A percentile compares a stretch with the other conserved stretches of the same genome.
Conservation (phyloP, 2,888 invertebrate species). For the Caenorhabditis sp. region DNA sequence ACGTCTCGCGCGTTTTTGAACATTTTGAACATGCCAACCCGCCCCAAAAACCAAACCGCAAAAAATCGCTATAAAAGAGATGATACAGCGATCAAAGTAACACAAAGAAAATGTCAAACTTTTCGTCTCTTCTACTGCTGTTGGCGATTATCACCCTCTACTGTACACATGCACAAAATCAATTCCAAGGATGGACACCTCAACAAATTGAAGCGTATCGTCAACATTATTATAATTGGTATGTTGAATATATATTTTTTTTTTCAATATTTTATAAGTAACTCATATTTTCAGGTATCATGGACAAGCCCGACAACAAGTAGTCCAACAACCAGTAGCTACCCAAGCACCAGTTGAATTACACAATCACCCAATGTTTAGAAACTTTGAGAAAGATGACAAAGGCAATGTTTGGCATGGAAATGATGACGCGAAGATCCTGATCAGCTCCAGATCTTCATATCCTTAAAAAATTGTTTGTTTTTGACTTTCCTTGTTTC, state of each 20-base stretch:
- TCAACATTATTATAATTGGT: conserved; percentile 36
- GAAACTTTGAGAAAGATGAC: conserved; percentile 14
- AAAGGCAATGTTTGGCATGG: conserved; percentile 26
- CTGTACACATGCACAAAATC: neutral
- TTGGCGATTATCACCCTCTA: neutral
- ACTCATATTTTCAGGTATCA: conserved; percentile 24
- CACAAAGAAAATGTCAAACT: neutral
- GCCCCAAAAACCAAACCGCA: neutral
- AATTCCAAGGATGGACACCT: conserved; percentile 18
- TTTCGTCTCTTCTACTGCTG: neutral
- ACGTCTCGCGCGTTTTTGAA: too few species aligned
- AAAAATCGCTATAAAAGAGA: neutral
- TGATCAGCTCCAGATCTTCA: conserved; percentile 8
- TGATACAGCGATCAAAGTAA: neutral
- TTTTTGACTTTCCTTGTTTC: neutral
- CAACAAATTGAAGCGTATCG: conserved; percentile 28
- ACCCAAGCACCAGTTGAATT: conserved; percentile 5
- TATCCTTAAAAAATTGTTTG: neutral
- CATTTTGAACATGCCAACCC: neutral
- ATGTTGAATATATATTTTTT: neutral
- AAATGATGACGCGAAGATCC: conserved; percentile 13
- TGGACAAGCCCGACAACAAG: conserved; percentile 14
- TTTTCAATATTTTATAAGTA: neutral
- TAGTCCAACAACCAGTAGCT: conserved; percentile 13
- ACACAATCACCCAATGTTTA: conserved; percentile 4